Evolutionary conservation across 1,140 invertebrate species (phyloP), one percentile per base, ranked within the genome.

Genomic region (Adoxophyes honmai): DNA sequence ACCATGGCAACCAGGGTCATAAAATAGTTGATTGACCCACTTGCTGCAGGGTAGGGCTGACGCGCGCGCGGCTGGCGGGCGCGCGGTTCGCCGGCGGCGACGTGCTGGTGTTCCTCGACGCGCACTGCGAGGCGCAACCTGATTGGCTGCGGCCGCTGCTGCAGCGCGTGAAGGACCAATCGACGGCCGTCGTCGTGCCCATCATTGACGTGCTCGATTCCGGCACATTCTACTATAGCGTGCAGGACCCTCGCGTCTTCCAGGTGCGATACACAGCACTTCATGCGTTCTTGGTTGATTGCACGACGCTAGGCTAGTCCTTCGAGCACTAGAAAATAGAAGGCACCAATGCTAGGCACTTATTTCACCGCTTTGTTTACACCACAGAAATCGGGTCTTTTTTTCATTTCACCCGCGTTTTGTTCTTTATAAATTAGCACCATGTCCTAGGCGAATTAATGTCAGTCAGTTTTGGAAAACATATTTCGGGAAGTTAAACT

Each of bases 171-270:
- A 94, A 95, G 82, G 92, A 97, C 52, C 93, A 95, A n/a, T 88
- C 91, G 0, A 92, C 90, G 10, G 92, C 94, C 10, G 96, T 98
- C 16, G 88, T 98, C 11, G 96, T 97, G 72, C 98, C 98, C 9
- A 97, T 98, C 57, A 98, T 99, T 64, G 97, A 99, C 89, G 95
- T 96, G 28, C 97, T 99, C 66, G 94, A 96, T 9, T 55, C 75
- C 9, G 71, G 63, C 9, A 75, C 70, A 52, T 80, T 85, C 69
- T 85, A 73, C 75, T 87, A 85, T 69, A 87, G 84, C 70, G 84
- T 87, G 5, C 74, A 75, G 66, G 73, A 84, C 79, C 95, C 96
- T 59, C 92, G 93, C 69, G 95, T 93, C 11, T 93, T 99, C 71
- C 78, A 98, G 98, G 88, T 94, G 92, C 35, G 5, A 14, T 11